phyloP scores from a whole-genome alignment of 2,888 invertebrate genomes.

The Tridacna crocea region DNA sequence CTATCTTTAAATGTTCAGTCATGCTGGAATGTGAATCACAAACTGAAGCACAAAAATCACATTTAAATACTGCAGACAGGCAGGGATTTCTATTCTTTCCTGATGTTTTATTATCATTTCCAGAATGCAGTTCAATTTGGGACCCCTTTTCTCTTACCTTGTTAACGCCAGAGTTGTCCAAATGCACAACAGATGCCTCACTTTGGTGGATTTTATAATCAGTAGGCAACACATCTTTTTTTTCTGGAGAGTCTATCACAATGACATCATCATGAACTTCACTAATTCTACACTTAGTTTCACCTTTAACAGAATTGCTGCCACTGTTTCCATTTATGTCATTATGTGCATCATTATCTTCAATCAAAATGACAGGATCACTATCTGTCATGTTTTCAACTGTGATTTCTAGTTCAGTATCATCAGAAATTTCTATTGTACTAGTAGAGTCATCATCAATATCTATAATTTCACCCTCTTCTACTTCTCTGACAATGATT shows the following conservation, averaged over 20 bases:
- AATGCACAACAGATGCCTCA: no score
- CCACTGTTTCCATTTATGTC: neutral
- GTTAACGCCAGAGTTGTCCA: neutral
- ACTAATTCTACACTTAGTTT: neutral
- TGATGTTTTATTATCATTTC: neutral
- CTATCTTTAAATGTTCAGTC: neutral
- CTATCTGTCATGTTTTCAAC: neutral
- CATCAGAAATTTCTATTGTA: neutral
- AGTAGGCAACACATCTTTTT: neutral
- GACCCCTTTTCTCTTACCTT: neutral
- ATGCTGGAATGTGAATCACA: neutral
- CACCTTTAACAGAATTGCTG: neutral
- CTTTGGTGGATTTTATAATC: neutral
- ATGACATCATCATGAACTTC: neutral
- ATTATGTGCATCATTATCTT: neutral
- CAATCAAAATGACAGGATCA: neutral
- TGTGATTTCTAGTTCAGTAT: slow-evolving; percentile 6
- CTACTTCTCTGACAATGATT: neutral
- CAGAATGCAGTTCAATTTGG: neutral
- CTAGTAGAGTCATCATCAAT: neutral
- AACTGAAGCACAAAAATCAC: slow-evolving; percentile 16
- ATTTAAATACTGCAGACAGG: neutral
- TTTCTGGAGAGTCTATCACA: neutral
- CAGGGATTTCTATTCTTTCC: no score
- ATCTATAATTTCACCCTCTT: slow-evolving; percentile 18